Conservation (phyloP, 2,888 invertebrate species). For the Erpobdella octoculata region DNA sequence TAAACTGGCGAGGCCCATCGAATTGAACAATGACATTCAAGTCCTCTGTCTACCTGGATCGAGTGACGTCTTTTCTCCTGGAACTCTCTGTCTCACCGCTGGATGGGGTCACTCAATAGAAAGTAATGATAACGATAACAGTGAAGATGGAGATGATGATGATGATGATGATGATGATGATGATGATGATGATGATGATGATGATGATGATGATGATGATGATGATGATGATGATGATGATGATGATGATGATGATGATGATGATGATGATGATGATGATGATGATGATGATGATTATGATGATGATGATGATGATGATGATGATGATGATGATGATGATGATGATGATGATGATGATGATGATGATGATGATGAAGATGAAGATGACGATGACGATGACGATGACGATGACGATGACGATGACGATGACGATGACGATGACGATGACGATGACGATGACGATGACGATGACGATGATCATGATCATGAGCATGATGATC, state of each 20-base stretch:
- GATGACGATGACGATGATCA: constrained; percentile 55
- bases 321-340: neutral
- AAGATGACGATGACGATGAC: neutral
- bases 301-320: neutral
- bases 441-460: neutral
- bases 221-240: neutral
- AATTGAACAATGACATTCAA: constrained; percentile 38
- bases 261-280: neutral
- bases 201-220: neutral
- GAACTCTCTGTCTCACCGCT: constrained; percentile 41
- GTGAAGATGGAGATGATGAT: neutral
- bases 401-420: neutral
- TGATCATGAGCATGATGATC: constrained; percentile 82
- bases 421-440: neutral
- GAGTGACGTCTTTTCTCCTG: constrained; percentile 35
- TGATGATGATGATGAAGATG: neutral
- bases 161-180: neutral
- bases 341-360: neutral
- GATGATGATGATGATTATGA: neutral
- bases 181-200: neutral
- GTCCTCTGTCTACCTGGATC: constrained; percentile 40
- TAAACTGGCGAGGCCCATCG: constrained; percentile 40
- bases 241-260: neutral
- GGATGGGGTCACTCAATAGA: constrained; percentile 44
- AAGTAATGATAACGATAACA: too few species aligned